Base-by-base conservation (phyloP, 2,888 invertebrate genomes). In the Auanema sp. region DNA sequence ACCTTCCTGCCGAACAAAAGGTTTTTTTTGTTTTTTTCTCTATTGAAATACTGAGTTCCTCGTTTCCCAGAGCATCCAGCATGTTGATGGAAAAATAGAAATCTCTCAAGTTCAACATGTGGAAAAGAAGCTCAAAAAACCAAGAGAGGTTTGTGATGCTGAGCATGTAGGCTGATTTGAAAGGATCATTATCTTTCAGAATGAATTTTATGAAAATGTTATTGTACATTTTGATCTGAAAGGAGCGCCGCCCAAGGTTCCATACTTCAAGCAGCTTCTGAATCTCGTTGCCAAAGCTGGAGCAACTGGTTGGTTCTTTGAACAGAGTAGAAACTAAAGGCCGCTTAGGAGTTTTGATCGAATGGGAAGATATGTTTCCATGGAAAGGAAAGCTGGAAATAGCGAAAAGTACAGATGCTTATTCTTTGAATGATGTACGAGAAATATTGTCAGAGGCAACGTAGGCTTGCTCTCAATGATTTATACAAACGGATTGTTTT, bases 301-400 rank as follows among this genome's bases (percentile, higher is more conserved):
- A 18, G 91, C 89, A 0, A 91, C 90, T 24, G 77, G 69, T 71
- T 52, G 12, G 44, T 50, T n/a, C n/a, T n/a, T n/a, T n/a, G n/a
- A n/a, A n/a, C n/a, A n/a, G n/a, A n/a, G n/a, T n/a, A n/a, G n/a
- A n/a, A n/a, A n/a, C n/a, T n/a, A n/a, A n/a, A n/a, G n/a, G n/a
- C 5, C 16, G 87, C 86, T 70, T 90, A 43, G 91, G 91, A 0
- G 81, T 92, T 14, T 85, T 92, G 4, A 86, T 92, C 42, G 92
- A 92, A 82, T 92, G 92, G 83, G 92, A 92, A 84, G 92, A 92
- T 78, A 91, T 90, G 90, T 92, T 92, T 84, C 92, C 92, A 0
- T 92, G 89, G 83, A 84, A 86, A 41, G 90, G 88, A 6, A 44
- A 81, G 8, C 84, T 91, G 8, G 84, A 83, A 33, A 88, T 88